Conservation (phyloP, 2,113 vertebrate genomes). For the Trogon melanurus region DNA sequence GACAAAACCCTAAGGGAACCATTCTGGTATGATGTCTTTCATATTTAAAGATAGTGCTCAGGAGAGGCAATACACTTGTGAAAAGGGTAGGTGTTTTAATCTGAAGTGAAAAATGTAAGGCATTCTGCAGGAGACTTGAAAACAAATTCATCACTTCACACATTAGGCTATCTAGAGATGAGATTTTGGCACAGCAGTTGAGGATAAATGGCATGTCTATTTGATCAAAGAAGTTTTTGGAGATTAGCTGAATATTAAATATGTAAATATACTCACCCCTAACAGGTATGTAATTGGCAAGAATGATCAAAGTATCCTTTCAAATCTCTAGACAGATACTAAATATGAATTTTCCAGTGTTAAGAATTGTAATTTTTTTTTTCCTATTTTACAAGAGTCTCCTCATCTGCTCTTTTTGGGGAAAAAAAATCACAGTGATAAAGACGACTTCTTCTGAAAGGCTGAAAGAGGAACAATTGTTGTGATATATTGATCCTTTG, state of each 20-base stretch:
- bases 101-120: slow-evolving; percentile 53
- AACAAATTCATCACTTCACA: slow-evolving; percentile 65
- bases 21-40: slow-evolving; percentile 17
- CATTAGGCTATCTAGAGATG: slow-evolving; percentile 58
- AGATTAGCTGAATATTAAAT: slow-evolving; percentile 54
- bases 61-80: slow-evolving; percentile 37
- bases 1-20: background rate
- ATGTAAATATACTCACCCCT: slow-evolving; percentile 2
- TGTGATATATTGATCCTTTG: background rate
- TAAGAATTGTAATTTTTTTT: background rate
- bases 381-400: background rate
- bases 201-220: slow-evolving; percentile 36
- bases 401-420: background rate
- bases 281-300: slow-evolving; percentile 43
- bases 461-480: background rate
- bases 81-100: slow-evolving; percentile 61
- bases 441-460: background rate
- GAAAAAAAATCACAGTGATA: background rate
- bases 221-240: slow-evolving; percentile 36
- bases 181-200: slow-evolving; percentile 33
- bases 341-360: background rate
- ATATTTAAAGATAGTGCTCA: slow-evolving; percentile 38
- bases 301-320: slow-evolving; percentile 56
- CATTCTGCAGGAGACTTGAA: slow-evolving; percentile 45
- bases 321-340: slow-evolving; percentile 31